phyloP scores from a whole-genome alignment of 2,797 vertebrate species.

The Pangasius sanitwongsei region DNA sequence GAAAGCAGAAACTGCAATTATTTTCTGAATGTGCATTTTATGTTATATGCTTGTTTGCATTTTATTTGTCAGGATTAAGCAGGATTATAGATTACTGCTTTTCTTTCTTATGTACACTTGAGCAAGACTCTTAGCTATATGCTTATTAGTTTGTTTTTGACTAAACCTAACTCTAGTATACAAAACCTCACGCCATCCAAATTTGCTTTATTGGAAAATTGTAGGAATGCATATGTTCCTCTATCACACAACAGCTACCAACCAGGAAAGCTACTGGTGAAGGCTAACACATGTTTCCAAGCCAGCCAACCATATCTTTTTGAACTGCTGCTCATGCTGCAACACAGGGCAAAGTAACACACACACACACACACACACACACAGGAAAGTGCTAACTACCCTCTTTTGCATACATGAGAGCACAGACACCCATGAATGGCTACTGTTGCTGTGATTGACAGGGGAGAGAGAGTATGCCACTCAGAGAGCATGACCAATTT shows the following conservation, averaged over 20 bases:
- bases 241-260: not conserved
- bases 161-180: not conserved
- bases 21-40: not conserved
- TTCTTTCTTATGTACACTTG: not conserved
- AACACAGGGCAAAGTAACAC: not conserved
- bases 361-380: not conserved
- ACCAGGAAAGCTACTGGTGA: not conserved
- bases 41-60: not conserved
- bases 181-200: not conserved
- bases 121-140: not conserved
- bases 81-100: not conserved
- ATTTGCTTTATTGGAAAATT: not conserved
- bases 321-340: slow-evolving; percentile 3
- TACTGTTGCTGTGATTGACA: not conserved
- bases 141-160: not conserved
- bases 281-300: not conserved
- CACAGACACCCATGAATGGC: not conserved
- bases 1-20: not conserved
- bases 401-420: not conserved
- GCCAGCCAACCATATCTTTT: not conserved
- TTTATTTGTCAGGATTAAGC: not conserved
- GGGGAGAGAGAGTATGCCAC: not conserved
- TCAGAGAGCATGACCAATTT: not conserved
- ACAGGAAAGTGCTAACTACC: not conserved
- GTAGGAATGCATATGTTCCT: not conserved